phyloP scores from a whole-genome alignment of 1,140 invertebrate species.

The Neelides sp. region DNA sequence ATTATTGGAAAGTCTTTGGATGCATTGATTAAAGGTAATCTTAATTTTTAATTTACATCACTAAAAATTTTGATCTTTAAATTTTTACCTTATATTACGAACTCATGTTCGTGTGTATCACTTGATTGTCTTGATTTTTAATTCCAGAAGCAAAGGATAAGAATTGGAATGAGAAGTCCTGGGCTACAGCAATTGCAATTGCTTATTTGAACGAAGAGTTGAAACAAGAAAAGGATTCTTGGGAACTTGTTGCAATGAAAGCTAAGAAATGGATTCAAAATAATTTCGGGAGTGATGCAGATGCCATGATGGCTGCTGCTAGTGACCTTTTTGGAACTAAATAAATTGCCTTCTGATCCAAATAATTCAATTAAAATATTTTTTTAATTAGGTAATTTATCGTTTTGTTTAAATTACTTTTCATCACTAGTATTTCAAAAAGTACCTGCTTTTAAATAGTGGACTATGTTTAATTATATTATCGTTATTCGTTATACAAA shows the following conservation, averaged over 20 bases:
- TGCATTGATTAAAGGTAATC: slow-evolving; percentile 16
- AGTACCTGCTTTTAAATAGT: too few species aligned
- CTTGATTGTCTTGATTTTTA: neutral
- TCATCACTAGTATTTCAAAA: too few species aligned
- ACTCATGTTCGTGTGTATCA: too few species aligned
- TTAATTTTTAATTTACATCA: too few species aligned
- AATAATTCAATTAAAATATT: too few species aligned
- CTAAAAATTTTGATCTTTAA: neutral
- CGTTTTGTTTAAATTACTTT: too few species aligned
- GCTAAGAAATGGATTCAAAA: slow-evolving; percentile 21
- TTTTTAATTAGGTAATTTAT: too few species aligned
- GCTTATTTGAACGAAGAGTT: slow-evolving; percentile 17
- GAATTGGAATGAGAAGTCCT: slow-evolving; percentile 9
- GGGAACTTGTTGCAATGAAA: slow-evolving; percentile 27
- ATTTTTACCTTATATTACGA: neutral
- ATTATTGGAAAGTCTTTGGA: slow-evolving; percentile 15
- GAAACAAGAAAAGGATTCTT: slow-evolving; percentile 17
- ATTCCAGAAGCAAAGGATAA: slow-evolving; percentile 16
- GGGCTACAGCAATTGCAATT: slow-evolving; percentile 21
- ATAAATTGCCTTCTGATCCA: too few species aligned
- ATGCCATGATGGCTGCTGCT: slow-evolving; percentile 5
- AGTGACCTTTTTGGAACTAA: neutral
- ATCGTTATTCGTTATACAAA: too few species aligned
- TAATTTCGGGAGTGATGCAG: slow-evolving; percentile 1
- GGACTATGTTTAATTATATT: too few species aligned